Evolutionary conservation across 2,797 vertebrate species (phyloP).

Genomic region (Falco columbarius): DNA sequence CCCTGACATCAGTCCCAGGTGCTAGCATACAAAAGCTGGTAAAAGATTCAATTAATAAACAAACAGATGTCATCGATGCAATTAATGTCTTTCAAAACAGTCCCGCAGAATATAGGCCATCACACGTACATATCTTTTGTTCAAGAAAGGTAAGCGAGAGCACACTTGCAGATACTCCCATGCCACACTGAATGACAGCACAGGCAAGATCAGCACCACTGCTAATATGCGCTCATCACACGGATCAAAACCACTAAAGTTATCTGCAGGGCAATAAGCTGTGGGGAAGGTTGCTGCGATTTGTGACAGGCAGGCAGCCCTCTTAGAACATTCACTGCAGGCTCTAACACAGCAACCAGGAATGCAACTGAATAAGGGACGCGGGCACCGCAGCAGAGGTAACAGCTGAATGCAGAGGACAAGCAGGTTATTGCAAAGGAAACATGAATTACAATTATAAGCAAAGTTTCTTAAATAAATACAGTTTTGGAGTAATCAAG

Average conservation of each 20-base stretch:
- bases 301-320: accelerated
- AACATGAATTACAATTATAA: background rate
- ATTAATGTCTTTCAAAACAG: background rate
- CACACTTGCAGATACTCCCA: background rate
- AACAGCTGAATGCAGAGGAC: background rate
- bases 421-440: background rate
- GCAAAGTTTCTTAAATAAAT: background rate
- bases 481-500: background rate
- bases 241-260: background rate
- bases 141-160: background rate
- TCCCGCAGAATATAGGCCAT: background rate
- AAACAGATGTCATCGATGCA: background rate
- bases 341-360: background rate
- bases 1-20: background rate
- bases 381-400: accelerated
- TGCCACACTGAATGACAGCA: accelerated
- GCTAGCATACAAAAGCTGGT: background rate
- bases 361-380: background rate
- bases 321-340: background rate
- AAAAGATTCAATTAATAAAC: background rate
- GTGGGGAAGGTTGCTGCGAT: background rate
- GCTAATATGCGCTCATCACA: background rate
- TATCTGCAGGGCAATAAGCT: background rate
- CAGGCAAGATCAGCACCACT: background rate
- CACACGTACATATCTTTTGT: accelerated